Evolutionary conservation across 2,888 invertebrate genomes (phyloP).

Genomic region (Cephus sareptanus): DNA sequence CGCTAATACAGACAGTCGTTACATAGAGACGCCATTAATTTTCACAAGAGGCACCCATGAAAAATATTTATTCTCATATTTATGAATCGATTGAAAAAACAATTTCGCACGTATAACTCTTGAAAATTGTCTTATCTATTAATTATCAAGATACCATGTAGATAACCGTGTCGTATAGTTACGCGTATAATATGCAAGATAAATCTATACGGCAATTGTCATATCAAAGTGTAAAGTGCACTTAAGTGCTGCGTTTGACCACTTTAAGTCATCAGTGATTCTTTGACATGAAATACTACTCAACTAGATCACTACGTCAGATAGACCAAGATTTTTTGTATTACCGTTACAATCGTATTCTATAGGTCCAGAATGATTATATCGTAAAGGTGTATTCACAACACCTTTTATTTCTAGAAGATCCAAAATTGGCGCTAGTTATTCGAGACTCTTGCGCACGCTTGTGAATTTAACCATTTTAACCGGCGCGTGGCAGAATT

Average conservation of each 20-base stretch:
- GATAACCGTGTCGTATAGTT: background rate
- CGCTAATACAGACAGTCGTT: background rate
- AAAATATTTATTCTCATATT: slow-evolving; percentile 24
- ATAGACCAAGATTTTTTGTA: background rate
- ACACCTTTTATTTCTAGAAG: background rate
- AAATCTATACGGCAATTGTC: background rate
- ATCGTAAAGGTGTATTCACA: background rate
- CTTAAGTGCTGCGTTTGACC: background rate
- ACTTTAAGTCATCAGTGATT: background rate
- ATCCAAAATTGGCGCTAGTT: slow-evolving; percentile 9
- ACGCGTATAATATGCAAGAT: background rate
- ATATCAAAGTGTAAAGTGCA: background rate
- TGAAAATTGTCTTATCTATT: background rate
- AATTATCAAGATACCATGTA: background rate
- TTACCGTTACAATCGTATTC: background rate
- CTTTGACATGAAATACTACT: background rate
- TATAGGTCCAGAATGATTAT: background rate
- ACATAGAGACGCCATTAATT: background rate
- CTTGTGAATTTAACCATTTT: slow-evolving; percentile 41
- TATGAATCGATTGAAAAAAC: slow-evolving; percentile 17
- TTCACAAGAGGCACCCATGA: background rate
- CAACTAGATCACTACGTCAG: background rate
- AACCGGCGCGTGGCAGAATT: slow-evolving; percentile 39
- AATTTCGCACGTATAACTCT: background rate
- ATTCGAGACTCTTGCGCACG: slow-evolving; percentile 42